Evolutionary conservation across 2,888 invertebrate species (phyloP).

Genomic region (Hanleya hanleyi): DNA sequence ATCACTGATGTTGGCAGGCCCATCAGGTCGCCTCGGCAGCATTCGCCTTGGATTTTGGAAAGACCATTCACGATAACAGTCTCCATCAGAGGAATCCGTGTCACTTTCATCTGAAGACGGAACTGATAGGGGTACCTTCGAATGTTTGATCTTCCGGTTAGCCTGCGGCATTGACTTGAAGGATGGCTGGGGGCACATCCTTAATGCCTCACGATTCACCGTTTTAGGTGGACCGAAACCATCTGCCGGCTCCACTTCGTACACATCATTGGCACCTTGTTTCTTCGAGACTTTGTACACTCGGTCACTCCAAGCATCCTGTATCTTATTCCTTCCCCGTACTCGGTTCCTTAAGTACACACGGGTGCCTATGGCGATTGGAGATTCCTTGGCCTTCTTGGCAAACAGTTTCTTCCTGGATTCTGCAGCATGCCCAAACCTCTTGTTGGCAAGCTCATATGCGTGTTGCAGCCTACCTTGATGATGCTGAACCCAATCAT

Average conservation of each 20-base stretch:
- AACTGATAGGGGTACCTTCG: too few relatives aligned
- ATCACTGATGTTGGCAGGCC: too few relatives aligned
- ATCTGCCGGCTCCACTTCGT: background rate
- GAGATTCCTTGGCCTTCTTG: background rate
- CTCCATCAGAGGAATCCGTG: too few relatives aligned
- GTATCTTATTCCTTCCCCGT: background rate
- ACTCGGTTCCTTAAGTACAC: background rate
- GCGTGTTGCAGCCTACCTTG: background rate
- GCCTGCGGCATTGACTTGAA: too few relatives aligned
- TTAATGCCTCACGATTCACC: background rate
- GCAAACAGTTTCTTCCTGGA: background rate
- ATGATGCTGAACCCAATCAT: background rate
- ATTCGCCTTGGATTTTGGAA: too few relatives aligned
- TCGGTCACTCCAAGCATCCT: conserved; percentile 1
- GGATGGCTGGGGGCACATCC: conserved; percentile 1
- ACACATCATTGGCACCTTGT: background rate
- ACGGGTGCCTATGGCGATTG: background rate
- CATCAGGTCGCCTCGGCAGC: too few relatives aligned
- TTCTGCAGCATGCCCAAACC: background rate
- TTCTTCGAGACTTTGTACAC: background rate
- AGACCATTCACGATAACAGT: too few relatives aligned
- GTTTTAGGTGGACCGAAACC: background rate
- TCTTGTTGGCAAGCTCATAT: background rate
- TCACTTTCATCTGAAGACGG: too few relatives aligned
- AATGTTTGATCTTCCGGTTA: too few relatives aligned